Conservation (phyloP, 2,797 vertebrate genomes). For the Rousettus madagascariensis region DNA sequence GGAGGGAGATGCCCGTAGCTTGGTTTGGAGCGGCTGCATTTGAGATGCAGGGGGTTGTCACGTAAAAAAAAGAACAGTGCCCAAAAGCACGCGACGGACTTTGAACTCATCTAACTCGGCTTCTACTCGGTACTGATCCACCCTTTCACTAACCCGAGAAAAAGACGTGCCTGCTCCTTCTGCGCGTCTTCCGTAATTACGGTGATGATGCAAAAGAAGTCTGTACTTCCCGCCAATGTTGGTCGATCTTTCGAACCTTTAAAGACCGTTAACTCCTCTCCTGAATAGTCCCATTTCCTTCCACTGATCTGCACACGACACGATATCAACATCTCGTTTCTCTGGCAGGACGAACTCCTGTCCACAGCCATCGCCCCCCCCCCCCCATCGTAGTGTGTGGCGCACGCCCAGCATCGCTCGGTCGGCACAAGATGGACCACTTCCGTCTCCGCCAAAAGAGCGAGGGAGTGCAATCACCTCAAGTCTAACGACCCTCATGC, state of each 20-base stretch:
- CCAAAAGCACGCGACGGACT: not conserved
- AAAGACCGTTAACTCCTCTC: not conserved
- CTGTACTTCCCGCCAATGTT: not conserved
- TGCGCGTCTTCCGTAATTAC: not conserved
- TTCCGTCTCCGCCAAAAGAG: not conserved
- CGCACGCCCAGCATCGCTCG: slow-evolving; percentile 60
- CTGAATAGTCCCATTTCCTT: not conserved
- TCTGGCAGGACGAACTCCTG: not conserved
- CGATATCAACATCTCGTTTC: not conserved
- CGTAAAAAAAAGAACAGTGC: not conserved
- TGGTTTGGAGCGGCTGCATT: too few relatives aligned
- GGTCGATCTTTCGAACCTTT: not conserved
- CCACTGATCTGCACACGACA: not conserved
- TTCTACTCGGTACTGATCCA: not conserved
- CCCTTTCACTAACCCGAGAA: not conserved
- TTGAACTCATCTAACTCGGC: not conserved
- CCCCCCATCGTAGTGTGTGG: not conserved
- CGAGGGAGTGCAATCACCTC: not conserved
- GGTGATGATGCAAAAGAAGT: not conserved
- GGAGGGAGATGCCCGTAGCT: not conserved
- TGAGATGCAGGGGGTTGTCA: not conserved
- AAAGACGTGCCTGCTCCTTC: not conserved
- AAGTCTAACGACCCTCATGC: not conserved
- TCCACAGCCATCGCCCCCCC: accelerated
- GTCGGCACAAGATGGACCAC: slow-evolving; percentile 46